Evolutionary conservation across 2,888 invertebrate species (phyloP), one percentile per base, ranked within the genome.

Genomic region (Marasmarcha lunaedactyla): DNA sequence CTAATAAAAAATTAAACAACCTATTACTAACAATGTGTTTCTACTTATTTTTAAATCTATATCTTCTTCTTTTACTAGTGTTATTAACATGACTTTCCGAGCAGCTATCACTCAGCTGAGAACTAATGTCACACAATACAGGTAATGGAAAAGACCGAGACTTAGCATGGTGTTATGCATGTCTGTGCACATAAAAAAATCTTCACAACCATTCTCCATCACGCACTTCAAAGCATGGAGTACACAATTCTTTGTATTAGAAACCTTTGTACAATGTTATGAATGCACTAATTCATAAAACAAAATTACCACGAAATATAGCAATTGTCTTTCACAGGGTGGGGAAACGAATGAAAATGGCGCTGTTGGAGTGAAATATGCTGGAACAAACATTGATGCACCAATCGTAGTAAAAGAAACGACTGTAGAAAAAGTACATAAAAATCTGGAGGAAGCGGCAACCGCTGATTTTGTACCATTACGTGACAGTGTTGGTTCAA

Each of bases 241-340:
- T n/a, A n/a, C n/a, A n/a, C n/a, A n/a, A n/a, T n/a, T n/a, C n/a
- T n/a, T n/a, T n/a, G n/a, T n/a, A n/a, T n/a, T n/a, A n/a, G n/a
- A n/a, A n/a, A n/a, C n/a, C n/a, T n/a, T n/a, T n/a, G n/a, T n/a
- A n/a, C n/a, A n/a, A n/a, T n/a, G n/a, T n/a, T n/a, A n/a, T n/a
- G n/a, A n/a, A n/a, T n/a, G n/a, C n/a, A n/a, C n/a, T n/a, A n/a
- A n/a, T n/a, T n/a, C n/a, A n/a, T n/a, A n/a, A n/a, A n/a, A n/a
- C n/a, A n/a, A n/a, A n/a, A n/a, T n/a, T n/a, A n/a, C n/a, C n/a
- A n/a, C n/a, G n/a, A n/a, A n/a, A n/a, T n/a, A n/a, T n/a, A n/a
- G n/a, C n/a, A n/a, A n/a, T n/a, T n/a, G n/a, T n/a, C 7, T 20
- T 27, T 58, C 54, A 38, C 57, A 78, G 78, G 71, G 64, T 33